Evolutionary conservation across 2,888 invertebrate genomes (phyloP), one percentile per base, ranked within the genome.

Genomic region (Patella depressa): DNA sequence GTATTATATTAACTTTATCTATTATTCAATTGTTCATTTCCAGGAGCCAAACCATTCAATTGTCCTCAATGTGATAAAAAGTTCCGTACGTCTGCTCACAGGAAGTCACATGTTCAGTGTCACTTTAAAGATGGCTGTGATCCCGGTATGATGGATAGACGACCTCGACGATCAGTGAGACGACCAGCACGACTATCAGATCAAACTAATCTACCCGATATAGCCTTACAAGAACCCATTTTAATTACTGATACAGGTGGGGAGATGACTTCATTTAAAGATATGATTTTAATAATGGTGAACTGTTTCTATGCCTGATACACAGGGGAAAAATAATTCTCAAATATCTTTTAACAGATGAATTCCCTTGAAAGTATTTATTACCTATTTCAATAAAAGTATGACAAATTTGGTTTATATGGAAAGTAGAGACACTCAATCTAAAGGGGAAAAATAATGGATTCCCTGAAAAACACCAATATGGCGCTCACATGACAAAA

Each of bases 151-250:
- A 19, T 74, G 4, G 79, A 78, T 19, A 55, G 73, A n/a, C 78
- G 83, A 15, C 81, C 80, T 53, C 83, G 85, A 72, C 76, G 85
- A 59, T 71, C 79, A 12, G 77, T 83, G 59, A 83, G 82, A 53
- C 79, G 83, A 34, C 75, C 80, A 34, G 54, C 77, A 15, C 86
- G 81, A 59, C 78, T 82, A 19, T 65, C 65, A 34, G 88, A 88
- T 74, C 45, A 45, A 45, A 74, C 87, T 53, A 77, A 84, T 53
- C 81, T 92, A 17, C 91, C 92, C 2, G 92, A 93, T 81, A 92
- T 93, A 72, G 90, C 93, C 1, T 87, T 93, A 59, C 93, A 93
- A 82, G 93, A 93, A 81, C 93, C 93, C 2, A 92, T 93, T n/a
- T 88, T 93, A 12, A 93, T 93, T 71, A 93, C 93, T 19, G 93